Evolutionary conservation across 2,797 vertebrate genomes (phyloP), one percentile per base, ranked within the genome.

Genomic region (Spinus pinus): DNA sequence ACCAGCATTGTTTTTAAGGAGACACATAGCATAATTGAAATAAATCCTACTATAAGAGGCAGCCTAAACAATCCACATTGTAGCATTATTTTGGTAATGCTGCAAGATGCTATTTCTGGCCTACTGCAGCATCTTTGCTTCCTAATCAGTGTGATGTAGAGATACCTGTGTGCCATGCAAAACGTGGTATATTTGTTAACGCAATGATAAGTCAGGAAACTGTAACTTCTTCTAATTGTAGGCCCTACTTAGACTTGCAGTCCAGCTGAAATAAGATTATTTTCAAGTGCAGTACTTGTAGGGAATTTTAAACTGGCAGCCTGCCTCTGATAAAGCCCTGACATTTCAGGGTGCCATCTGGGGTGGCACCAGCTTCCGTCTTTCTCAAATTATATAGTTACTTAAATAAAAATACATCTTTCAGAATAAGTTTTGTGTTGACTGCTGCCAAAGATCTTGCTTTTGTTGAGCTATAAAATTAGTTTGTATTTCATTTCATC

Each of bases 321-420:
- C 54, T 82, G 61, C 44, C 64, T 92, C 60, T 79, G 39, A 60
- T 83, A 90, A 42, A 86, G 73, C 64, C 67, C 49, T 88, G 73
- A 86, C 49, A 33, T 94, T 96, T 95, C 80, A 93, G 69, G 74
- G 49, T 69, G 67, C 93, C 79, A 83, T 93, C 92, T 95, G 89
- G 57, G 70, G 70, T 94, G 75, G 16, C 54, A 57, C 79, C 85
- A 85, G 65, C 81, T 93, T 94, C 62, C 70, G 58, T 88, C 77
- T 85, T 86, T 88, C 61, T 85, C 78, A 20, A 89, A 75, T 94
- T 88, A 81, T 60, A 5, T 18, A 37, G 88, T 70, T 95, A 70
- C 47, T 94, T 93, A 95, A 95, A 80, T 88, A 85, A 88, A 91
- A 89, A 89, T 93, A n/a, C 35, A 22, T 85, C 60, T 88, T 92